phyloP scores from a whole-genome alignment of 2,113 vertebrate genomes.

The Vulpes vulpes region DNA sequence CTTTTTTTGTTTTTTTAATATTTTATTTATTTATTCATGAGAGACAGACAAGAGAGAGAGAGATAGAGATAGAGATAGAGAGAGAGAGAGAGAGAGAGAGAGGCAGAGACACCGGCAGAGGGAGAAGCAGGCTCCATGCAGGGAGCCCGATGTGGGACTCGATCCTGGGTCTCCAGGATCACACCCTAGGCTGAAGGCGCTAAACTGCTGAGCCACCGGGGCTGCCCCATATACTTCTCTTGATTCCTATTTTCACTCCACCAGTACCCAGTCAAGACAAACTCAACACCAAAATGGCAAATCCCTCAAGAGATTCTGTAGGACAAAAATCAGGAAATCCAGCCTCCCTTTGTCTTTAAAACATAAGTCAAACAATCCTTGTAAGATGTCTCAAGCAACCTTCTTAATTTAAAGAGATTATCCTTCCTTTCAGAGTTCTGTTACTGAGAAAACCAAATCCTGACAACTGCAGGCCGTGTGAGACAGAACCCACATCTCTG shows the following conservation, averaged over 20 bases:
- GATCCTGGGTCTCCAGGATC: too few relatives aligned
- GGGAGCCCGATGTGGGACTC: too few relatives aligned
- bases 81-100: too few relatives aligned
- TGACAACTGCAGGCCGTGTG: neutral
- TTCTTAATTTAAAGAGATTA: neutral
- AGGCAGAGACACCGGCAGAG: too few relatives aligned
- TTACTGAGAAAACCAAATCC: neutral
- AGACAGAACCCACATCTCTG: neutral
- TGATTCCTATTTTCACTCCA: slow-evolving; percentile 33
- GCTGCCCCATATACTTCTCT: neutral
- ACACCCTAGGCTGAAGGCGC: too few relatives aligned
- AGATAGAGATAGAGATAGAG: too few relatives aligned
- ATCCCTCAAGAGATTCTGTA: neutral
- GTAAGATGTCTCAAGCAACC: neutral
- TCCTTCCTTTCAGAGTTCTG: neutral
- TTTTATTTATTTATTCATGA: too few relatives aligned
- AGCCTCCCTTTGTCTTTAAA: neutral
- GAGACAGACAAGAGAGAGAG: too few relatives aligned
- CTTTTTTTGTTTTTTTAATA: too few relatives aligned
- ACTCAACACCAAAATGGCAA: slow-evolving; percentile 54
- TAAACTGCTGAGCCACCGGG: too few relatives aligned
- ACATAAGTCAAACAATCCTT: neutral
- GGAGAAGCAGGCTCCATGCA: too few relatives aligned
- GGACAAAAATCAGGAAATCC: slow-evolving; percentile 12
- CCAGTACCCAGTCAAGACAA: neutral